Percentiles rank a stretch among this genome's conserved stretches.
These are phyloP conservation scores for Himalopsyche kuldschensis DNA, from an alignment of 2,888 invertebrate species.

Conservation along the genomic window DNA sequence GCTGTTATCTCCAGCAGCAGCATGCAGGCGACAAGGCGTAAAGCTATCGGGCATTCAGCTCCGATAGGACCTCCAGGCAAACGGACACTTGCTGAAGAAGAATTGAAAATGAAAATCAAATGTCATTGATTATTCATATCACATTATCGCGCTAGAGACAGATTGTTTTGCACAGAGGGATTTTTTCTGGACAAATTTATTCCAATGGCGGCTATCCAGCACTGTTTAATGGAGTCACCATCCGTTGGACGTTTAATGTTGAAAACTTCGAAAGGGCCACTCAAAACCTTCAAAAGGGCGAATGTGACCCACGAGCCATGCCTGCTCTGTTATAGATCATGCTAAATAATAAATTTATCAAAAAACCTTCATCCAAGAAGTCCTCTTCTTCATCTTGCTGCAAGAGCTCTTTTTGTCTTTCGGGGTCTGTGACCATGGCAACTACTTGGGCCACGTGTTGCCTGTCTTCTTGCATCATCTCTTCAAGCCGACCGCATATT, in stretches of 20 bases:
- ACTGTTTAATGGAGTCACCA: too few species aligned
- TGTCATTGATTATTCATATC: too few species aligned
- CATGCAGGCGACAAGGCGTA: constrained; percentile 91
- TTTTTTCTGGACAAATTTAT: too few species aligned
- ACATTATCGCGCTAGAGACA: too few species aligned
- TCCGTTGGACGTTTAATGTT: too few species aligned
- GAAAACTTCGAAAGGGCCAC: too few species aligned
- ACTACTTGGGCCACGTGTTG: constrained; percentile 69
- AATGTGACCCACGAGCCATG: too few species aligned
- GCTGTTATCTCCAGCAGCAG: constrained; percentile 96
- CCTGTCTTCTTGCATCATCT: constrained; percentile 82
- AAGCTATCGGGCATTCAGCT: constrained; percentile 82
- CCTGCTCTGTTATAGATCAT: too few species aligned
- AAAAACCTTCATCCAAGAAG: constrained; percentile 88
- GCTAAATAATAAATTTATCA: too few species aligned
- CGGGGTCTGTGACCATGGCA: constrained; percentile 71
- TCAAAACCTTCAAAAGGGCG: too few species aligned
- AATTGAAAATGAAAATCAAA: not conserved
- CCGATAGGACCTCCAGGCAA: constrained; percentile 65
- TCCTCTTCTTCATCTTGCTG: constrained; percentile 94
- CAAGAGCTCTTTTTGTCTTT: constrained; percentile 75
- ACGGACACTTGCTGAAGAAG: constrained; percentile 64
- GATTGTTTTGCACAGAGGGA: too few species aligned
- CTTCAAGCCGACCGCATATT: constrained; percentile 86
- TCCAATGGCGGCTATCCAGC: too few species aligned